Base-by-base conservation (phyloP, 1,140 invertebrate genomes). In the Potamilus streckersoni region DNA sequence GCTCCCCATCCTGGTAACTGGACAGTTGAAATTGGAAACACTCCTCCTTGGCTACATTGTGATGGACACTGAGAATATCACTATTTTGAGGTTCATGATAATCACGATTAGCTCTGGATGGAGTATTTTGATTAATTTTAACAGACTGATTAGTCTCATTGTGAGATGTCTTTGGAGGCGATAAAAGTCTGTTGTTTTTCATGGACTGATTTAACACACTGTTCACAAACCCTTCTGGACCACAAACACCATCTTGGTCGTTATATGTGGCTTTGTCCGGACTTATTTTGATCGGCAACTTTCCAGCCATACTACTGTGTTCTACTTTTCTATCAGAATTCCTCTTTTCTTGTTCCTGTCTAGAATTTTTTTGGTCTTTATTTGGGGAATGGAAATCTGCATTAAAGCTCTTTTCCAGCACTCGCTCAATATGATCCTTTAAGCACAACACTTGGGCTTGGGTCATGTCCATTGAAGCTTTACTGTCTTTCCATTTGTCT, bases 391-490 rank as follows among this genome's bases (percentile, higher is more conserved):
- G 15, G 69, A 58, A 59, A 4, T 73, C 70, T 19, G 67, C 66
- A 57, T 65, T 77, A 73, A 86, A 86, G 71, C 78, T 86, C 67
- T 81, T 73, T 69, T 85, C 79, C 11, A 87, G 78, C 56, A 85
- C 82, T 69, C 79, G 80, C 76, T 86, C 84, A 49, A 87, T 85
- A 73, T 87, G 85, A 66, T 85, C 85, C 73, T 85, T 87, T 15
- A 87, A 76, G 72, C 73, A 82, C 38, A 85, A 68, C 14, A 76
- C 71, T 71, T 76, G 75, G 55, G 60, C 65, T 58, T 76, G 74
- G 23, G 73, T 72, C 13, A 79, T 55, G 64, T 69, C 72, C 78
- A 79, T 72, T 49, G 38, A 49, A 49, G 38, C 0, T 8, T 4
- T 11, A 49, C 38, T 49, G 6, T 49, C 38, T 8, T 8, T 49